A percentile compares a stretch with the other conserved stretches of the same genome.
These are phyloP conservation scores for Porites lobata DNA, from an alignment of 92 coral and sea anemone species.

Conservation along the genomic window DNA sequence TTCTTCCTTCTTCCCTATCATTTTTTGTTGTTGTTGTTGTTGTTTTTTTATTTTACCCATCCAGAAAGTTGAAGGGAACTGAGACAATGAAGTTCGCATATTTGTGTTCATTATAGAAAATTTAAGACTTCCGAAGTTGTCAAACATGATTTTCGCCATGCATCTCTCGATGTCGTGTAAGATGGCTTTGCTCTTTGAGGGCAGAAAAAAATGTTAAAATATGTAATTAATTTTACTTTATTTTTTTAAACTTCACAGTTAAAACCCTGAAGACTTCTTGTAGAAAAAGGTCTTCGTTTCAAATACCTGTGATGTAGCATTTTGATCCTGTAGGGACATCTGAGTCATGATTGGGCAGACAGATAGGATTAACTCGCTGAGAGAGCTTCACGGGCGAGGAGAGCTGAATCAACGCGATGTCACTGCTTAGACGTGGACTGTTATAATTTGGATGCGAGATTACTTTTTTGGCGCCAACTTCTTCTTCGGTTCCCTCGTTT, in stretches of 20 bases:
- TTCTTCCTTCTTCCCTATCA: too few species aligned
- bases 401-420: constrained; percentile 80
- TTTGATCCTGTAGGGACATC: constrained; percentile 57
- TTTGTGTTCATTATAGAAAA: too few species aligned
- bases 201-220: too few species aligned
- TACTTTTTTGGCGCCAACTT: constrained; percentile 23
- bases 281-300: background rate
- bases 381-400: constrained; percentile 55
- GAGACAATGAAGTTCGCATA: too few species aligned
- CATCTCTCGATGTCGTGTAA: too few species aligned
- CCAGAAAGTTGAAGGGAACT: too few species aligned
- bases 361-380: constrained; percentile 61
- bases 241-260: background rate
- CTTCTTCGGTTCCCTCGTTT: constrained; percentile 72
- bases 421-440: constrained; percentile 49
- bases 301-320: constrained; percentile 75
- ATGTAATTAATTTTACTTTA: background rate
- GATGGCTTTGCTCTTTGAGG: too few species aligned
- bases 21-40: too few species aligned
- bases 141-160: too few species aligned
- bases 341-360: constrained; percentile 75
- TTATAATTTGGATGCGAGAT: constrained; percentile 71
- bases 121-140: too few species aligned
- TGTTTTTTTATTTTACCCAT: too few species aligned
- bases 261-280: too few species aligned